phyloP scores from a whole-genome alignment of 2,113 vertebrate species.

The Oryzias woworae region DNA sequence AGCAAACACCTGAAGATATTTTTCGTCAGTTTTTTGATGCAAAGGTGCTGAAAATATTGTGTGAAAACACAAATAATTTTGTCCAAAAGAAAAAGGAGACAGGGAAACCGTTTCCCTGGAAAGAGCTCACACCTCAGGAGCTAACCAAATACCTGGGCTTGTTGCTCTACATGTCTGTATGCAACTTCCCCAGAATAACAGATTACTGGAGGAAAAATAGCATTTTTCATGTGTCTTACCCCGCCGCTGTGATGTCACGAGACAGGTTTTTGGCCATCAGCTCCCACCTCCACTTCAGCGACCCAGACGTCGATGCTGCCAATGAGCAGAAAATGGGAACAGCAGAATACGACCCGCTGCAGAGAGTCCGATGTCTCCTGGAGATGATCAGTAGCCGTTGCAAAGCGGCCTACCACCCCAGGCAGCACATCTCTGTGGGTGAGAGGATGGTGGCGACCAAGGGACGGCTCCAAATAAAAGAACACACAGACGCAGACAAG shows the following conservation, averaged over 20 bases:
- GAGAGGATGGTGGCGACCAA: conserved; percentile 2
- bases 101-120: not conserved
- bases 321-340: not conserved
- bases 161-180: conserved; percentile 1
- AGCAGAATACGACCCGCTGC: not conserved
- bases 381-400: not conserved
- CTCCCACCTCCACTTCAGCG: not conserved
- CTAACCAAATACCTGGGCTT: not conserved
- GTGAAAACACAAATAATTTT: not conserved
- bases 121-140: not conserved
- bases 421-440: not conserved
- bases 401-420: not conserved
- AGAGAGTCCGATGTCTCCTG: not conserved
- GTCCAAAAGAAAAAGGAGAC: not conserved
- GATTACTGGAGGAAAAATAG: not conserved
- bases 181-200: not conserved
- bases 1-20: not conserved
- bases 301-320: not conserved
- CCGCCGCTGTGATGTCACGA: not conserved
- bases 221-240: not conserved
- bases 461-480: not conserved
- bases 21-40: not conserved
- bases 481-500: not conserved
- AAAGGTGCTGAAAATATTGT: not conserved
- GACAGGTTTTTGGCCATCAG: not conserved